Conservation (phyloP, 2,888 invertebrate species). For the Ophioninae sp. region DNA sequence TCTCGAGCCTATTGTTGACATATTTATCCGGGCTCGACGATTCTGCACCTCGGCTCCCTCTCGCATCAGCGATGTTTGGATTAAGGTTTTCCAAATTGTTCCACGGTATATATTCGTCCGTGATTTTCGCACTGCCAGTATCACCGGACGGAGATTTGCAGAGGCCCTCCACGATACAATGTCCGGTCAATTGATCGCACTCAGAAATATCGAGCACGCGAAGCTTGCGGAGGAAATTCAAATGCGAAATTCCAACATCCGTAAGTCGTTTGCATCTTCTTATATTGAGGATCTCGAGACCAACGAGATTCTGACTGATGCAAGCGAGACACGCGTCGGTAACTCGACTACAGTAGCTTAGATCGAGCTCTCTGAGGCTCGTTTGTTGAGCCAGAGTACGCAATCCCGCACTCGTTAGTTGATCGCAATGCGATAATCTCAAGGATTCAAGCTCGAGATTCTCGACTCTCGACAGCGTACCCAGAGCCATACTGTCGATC, state of each 20-base stretch:
- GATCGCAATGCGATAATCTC: slow-evolving; percentile 84
- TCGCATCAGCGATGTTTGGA: slow-evolving; percentile 39
- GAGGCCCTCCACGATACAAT: slow-evolving; percentile 85
- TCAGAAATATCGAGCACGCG: slow-evolving; percentile 86
- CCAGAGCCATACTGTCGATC: slow-evolving; percentile 85
- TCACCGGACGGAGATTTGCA: slow-evolving; percentile 73
- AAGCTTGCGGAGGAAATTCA: slow-evolving; percentile 83
- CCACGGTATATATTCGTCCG: not conserved
- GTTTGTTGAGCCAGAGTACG: slow-evolving; percentile 83
- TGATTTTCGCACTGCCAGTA: not conserved
- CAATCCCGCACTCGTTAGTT: slow-evolving; percentile 85
- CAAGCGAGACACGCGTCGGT: slow-evolving; percentile 85
- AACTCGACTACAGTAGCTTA: slow-evolving; percentile 86
- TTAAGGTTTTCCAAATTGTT: slow-evolving; percentile 58
- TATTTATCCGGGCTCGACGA: slow-evolving; percentile 71
- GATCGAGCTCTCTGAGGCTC: slow-evolving; percentile 83
- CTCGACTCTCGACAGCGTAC: slow-evolving; percentile 82
- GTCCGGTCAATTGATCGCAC: slow-evolving; percentile 85
- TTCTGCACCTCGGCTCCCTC: not conserved
- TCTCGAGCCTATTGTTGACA: slow-evolving; percentile 78
- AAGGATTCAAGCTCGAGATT: slow-evolving; percentile 83
- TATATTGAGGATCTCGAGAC: slow-evolving; percentile 84
- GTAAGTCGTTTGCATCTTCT: slow-evolving; percentile 86
- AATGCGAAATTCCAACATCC: slow-evolving; percentile 83
- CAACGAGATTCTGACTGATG: slow-evolving; percentile 84